Evolutionary conservation across 1,140 invertebrate species (phyloP).

Genomic region (Tetramorium alpestre): DNA sequence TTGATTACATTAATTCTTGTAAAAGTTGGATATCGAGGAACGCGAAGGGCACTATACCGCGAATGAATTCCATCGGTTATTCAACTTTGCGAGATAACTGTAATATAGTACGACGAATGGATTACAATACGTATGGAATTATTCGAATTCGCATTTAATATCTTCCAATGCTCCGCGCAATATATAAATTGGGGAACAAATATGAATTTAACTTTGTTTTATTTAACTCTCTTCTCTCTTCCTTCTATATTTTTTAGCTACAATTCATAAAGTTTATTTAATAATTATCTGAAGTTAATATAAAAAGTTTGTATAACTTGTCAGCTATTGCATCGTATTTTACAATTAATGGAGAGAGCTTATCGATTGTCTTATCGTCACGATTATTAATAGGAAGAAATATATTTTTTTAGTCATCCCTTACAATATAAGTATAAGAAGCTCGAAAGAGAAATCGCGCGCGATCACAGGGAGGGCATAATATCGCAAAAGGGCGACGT

Average conservation of each 20-base stretch:
- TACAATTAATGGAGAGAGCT: background rate
- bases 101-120: slow-evolving; percentile 26
- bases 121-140: slow-evolving; percentile 18
- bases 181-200: background rate
- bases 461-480: slow-evolving; percentile 21
- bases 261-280: background rate
- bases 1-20: slow-evolving; percentile 58
- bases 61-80: slow-evolving; percentile 44
- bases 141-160: slow-evolving; percentile 19
- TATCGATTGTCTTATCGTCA: background rate
- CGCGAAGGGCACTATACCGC: slow-evolving; percentile 11
- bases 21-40: slow-evolving; percentile 54
- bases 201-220: background rate
- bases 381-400: background rate
- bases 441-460: slow-evolving; percentile 29
- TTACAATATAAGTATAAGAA: background rate
- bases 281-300: slow-evolving; percentile 2
- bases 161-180: background rate
- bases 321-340: background rate
- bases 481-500: slow-evolving; percentile 51
- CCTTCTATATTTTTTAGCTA: background rate
- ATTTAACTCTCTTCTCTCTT: background rate
- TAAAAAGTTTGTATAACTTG: background rate
- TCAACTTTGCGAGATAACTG: slow-evolving; percentile 35
- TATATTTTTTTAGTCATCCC: slow-evolving; percentile 12